Evolutionary conservation across 2,888 invertebrate genomes (phyloP), one percentile per base, ranked within the genome.

Genomic region (Calliopum simillimum): DNA sequence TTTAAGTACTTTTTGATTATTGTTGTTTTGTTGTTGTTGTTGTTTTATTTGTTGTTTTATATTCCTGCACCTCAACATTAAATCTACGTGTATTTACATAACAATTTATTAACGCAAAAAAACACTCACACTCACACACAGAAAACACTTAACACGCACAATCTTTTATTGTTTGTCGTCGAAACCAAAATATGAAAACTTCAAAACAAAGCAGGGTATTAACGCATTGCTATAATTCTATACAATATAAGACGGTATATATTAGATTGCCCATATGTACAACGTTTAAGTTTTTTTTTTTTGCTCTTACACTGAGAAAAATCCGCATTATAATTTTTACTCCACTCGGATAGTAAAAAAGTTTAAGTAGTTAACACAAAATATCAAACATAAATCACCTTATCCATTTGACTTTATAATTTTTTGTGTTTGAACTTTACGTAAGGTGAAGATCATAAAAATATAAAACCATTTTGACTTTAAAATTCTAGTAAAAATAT

Each of bases 121-220:
- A 41, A 33, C 23, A 23, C 33, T n/a, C 14, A 25, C 56, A 56
- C 56, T 23, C 56, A 56, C 56, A 56, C n/a, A n/a, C n/a, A n/a
- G 41, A 59, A 25, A 59, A 41, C 59, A 59, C 59, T 59, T 19
- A 43, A 41, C 59, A 59, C 59, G 59, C 59, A 59, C 59, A 59
- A 59, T 16, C 43, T 33, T 59, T 41, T 59, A 16, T 16, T 59
- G 8, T 14, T 14, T 58, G n/a, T 41, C 2, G 25, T 56, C 19
- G 19, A 53, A 23, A 23, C 23, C 53, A 53, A 53, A 53, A 53
- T 53, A 53, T 53, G 53, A 53, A 21, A 21, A 53, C 23, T 53
- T 53, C 2, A 53, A 53, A 19, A 4, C 13, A 19, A 4, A 11
- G n/a, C 19, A 16, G 19, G 19, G 19, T 51, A 21, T 51, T 51